These are phyloP conservation scores for Centropus unirufus DNA, from an alignment of 2,113 vertebrate species.

Conservation along the genomic window DNA sequence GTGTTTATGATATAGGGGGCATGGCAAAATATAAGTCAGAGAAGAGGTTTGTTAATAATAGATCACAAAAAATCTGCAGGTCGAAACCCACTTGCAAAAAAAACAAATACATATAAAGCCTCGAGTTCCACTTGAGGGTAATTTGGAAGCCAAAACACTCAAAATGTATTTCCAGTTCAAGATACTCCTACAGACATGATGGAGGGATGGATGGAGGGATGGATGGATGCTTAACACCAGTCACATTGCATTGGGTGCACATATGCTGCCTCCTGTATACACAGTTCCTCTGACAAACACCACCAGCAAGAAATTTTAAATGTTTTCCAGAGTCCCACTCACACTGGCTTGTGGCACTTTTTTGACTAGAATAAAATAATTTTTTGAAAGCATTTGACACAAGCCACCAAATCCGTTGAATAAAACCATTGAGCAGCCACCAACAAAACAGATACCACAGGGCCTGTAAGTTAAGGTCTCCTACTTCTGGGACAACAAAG, in stretches of 20 bases:
- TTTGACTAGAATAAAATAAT: neutral
- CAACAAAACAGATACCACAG: neutral
- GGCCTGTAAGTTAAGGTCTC: neutral
- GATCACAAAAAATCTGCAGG: neutral
- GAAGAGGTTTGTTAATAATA: neutral
- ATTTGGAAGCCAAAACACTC: neutral
- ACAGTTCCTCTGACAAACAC: neutral
- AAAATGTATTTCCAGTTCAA: neutral
- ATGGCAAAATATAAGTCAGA: neutral
- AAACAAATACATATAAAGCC: neutral
- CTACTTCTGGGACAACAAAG: neutral
- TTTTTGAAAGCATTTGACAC: neutral
- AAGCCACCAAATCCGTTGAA: neutral
- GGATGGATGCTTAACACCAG: neutral
- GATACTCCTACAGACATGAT: neutral
- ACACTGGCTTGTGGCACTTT: neutral
- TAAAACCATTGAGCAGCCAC: neutral
- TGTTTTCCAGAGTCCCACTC: neutral
- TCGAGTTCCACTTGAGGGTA: neutral
- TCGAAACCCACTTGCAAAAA: neutral
- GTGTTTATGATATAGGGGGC: neutral
- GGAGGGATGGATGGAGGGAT: neutral
- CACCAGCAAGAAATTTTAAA: neutral
- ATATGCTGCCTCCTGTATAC: neutral
- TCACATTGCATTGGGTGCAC: neutral